Evolutionary conservation across 2,113 vertebrate genomes (phyloP).

Genomic region (Hippotragus niger): DNA sequence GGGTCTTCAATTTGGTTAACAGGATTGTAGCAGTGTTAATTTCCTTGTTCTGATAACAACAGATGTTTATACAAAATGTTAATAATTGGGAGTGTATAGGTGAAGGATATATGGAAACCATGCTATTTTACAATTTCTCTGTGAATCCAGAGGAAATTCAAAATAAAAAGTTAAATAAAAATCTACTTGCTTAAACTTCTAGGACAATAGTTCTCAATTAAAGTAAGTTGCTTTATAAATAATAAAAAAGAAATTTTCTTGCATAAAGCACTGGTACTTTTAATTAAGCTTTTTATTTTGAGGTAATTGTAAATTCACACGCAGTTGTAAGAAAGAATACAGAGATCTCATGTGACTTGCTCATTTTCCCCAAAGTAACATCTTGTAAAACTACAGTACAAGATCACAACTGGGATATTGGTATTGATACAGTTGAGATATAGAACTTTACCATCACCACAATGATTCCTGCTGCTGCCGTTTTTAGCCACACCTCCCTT

Average conservation of each 20-base stretch:
- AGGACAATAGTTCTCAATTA: background rate
- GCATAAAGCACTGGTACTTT: background rate
- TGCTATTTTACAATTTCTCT: background rate
- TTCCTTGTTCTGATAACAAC: background rate
- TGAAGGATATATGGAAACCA: background rate
- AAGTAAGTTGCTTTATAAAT: background rate
- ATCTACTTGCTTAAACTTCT: background rate
- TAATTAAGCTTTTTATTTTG: background rate
- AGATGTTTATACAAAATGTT: background rate
- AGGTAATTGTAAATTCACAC: background rate
- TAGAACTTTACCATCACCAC: background rate
- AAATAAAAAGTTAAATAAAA: background rate
- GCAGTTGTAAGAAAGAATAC: background rate
- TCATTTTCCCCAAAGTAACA: background rate
- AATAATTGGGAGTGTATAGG: background rate
- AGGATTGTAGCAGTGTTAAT: background rate
- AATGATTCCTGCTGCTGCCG: background rate
- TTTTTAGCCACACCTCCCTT: background rate
- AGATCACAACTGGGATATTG: background rate
- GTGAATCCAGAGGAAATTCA: background rate
- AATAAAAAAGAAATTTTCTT: background rate
- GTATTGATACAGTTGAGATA: background rate
- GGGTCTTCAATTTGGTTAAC: background rate
- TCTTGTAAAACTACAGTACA: background rate
- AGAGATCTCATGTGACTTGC: background rate